Base-by-base conservation (phyloP, 2,888 invertebrate species). In the Lithophane semibrunnea region DNA sequence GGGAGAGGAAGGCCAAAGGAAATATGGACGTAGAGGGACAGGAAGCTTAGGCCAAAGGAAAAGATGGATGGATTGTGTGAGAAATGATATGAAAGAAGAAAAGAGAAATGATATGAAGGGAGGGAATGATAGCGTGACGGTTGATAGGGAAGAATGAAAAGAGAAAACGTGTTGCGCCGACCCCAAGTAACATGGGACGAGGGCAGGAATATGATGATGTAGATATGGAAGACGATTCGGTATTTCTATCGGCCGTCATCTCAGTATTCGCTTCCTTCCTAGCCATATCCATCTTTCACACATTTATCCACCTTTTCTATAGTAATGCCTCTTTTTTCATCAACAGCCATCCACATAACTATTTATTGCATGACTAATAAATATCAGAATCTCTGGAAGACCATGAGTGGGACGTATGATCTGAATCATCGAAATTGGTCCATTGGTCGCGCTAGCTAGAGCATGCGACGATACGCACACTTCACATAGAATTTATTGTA, bases 361-460 rank as follows among this genome's bases (percentile, higher is more conserved):
- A 29, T 42, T 73, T 52, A 42, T 42, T 72, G 18, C 5, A 37
- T 49, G 29, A 1, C 13, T 44, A 18, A 42, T 49, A 49, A 52
- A n/a, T 37, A 60, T 44, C 10, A 42, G 29, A 60, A 69, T 70
- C 37, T 37, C 37, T 37, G n/a, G 42, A 79, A 44, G 42, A 58
- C 37, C 16, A 79, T 49, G 12, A 58, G 10, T 44, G n/a, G 42
- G 29, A 52, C 44, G 18, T 69, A 52, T 78, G 52, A 29, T 60
- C 64, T 80, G 44, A 80, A 71, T 44, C 29, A 29, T 80, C 18
- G 13, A 77, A 58, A 60, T 52, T 18, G n/a, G 60, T 80, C 52
- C 24, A 69, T 71, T 69, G 44, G 80, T 47, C 61, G 60, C 75
- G 79, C 61, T 67, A 81, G 60, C 61, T 82, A 54, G 66, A 79